Base-by-base conservation (phyloP, 2,797 vertebrate genomes). In the Cercopithecus mitis region DNA sequence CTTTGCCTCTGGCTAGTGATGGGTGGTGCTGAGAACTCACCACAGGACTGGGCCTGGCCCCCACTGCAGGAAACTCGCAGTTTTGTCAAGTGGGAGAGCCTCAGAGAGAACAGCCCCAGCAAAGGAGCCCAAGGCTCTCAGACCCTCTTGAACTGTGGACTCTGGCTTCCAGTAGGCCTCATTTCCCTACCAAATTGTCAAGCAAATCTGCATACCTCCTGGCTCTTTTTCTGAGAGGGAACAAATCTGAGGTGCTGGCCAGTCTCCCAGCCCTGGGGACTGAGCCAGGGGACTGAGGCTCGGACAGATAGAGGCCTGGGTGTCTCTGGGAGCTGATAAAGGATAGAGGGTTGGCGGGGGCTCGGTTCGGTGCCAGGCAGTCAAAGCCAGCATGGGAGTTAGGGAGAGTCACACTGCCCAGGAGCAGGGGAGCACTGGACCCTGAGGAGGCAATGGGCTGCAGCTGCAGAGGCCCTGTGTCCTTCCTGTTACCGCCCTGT, bases 171-270 rank as follows among this genome's bases (percentile, higher is more conserved):
- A 73, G 30, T 4, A 64, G 39, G 52, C 79, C 43, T 96, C n/a
- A 25, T 97, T 98, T 97, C 33, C 94, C 94, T 95, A 61, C 64
- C 92, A 97, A 97, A 95, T 30, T 22, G 10, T 43, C 57, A 97
- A 83, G 88, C 96, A 97, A 95, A 95, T 97, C 43, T 45, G 3
- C 33, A 58, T 10, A 20, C 22, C 58, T 55, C 10, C 0, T 27
- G 72, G 36, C 36, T 92, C 73, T 92, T 5, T 90, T 95, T 58
- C 94, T 12, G 13, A 25, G 20, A 25, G 36, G 17, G 82, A 77
- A 76, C 79, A 30, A 50, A 50, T 55, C 36, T 3, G 14, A 61
- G 41, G 39, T 15, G 24, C 83, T 70, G 50, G 77, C 58, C 55
- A 47, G 70, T 33, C 39, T 83, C 70, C 72, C 83, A 39, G 85